Base-by-base conservation (phyloP, 2,888 invertebrate species). In the Amblyjoppa proteus region DNA sequence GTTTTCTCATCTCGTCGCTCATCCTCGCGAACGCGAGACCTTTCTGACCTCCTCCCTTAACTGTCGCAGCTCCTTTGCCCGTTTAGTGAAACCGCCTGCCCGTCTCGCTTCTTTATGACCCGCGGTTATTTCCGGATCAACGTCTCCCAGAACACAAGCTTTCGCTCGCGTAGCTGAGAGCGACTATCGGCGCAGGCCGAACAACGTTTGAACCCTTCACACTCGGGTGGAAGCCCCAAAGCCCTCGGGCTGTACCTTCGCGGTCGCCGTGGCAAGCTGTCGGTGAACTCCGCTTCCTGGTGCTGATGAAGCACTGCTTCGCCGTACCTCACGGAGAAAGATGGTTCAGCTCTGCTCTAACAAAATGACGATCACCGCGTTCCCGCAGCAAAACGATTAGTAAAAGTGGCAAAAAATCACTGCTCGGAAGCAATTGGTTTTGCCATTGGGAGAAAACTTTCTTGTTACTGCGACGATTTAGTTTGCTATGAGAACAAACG, bases 111-210 rank as follows among this genome's bases (percentile, higher is more conserved):
- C 85, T 87, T 90, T 90, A 89, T 88, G 88, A 82, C 84, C 70
- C 74, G 68, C 64, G 81, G 90, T 89, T 91, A 91, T 91, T 91
- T 91, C 91, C 90, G 90, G 89, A 90, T 90, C 89, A 86, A 68
- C 89, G 86, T 89, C 86, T 86, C 81, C 87, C 80, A 84, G 87
- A 61, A 70, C 53, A 66, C 73, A 64, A 45, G 25, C 61, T 70
- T 51, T 53, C 58, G 45, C 61, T 70, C 13, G 41, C 49, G 31
- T 20, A 20, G 70, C 69, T 2, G 31, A 28, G 56, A 28, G 56
- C n/a, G 66, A 51, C 16, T 38, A 20, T 25, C 53, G 53, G n/a
- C 31, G 31, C 28, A 20, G 49, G 20, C 53, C 16, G 53, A 16
- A 25, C 41, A 45, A 69, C 69, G 41, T 78, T 45, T 31, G 34